phyloP scores from a whole-genome alignment of 2,888 invertebrate species.

The Taenaris catops region DNA sequence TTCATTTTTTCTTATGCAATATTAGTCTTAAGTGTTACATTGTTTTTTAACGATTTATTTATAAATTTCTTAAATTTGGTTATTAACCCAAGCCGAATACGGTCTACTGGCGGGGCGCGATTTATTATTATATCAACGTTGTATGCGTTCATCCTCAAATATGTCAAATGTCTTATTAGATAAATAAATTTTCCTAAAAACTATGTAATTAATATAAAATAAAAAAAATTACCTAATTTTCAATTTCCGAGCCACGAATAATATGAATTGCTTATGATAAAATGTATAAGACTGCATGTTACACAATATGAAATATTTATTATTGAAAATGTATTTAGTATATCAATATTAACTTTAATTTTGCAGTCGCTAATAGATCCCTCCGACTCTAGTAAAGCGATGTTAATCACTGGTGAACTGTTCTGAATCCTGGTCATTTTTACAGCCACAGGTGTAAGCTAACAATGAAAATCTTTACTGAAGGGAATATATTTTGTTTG shows the following conservation, averaged over 20 bases:
- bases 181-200: constrained; percentile 14
- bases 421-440: too few relatives aligned
- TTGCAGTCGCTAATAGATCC: constrained; percentile 31
- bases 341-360: constrained; percentile 13
- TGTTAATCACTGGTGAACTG: constrained; percentile 3
- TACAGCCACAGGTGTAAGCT: too few relatives aligned
- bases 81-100: constrained; percentile 43
- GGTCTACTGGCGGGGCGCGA: constrained; percentile 30
- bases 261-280: constrained; percentile 22
- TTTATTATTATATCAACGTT: too few relatives aligned
- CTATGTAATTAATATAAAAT: constrained; percentile 8
- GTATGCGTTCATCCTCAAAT: too few relatives aligned
- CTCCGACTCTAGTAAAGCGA: constrained; percentile 23
- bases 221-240: constrained; percentile 22
- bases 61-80: constrained; percentile 53
- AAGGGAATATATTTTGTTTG: too few relatives aligned
- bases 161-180: constrained; percentile 8
- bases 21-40: constrained; percentile 78
- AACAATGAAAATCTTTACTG: too few relatives aligned
- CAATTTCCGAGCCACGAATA: constrained; percentile 25
- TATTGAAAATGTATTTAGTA: constrained; percentile 17
- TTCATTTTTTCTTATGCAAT: constrained; percentile 75
- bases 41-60: constrained; percentile 75
- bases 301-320: constrained; percentile 26
- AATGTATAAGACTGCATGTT: constrained; percentile 25